phyloP scores from a whole-genome alignment of 2,113 vertebrate species.

The Phalacrocorax brasilianus region DNA sequence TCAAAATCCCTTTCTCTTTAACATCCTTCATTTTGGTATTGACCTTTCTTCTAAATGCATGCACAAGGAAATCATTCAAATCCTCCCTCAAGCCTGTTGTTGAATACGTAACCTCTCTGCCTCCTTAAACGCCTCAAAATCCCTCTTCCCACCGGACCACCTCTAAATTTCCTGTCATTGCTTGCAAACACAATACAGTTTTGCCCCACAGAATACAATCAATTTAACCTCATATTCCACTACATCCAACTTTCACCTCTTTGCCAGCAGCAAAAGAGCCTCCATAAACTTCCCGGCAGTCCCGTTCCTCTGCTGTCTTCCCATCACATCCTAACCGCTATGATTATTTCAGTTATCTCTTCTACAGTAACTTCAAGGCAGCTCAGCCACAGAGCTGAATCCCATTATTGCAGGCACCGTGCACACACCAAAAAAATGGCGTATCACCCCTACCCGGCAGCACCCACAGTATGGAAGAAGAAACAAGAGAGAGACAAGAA shows the following conservation, averaged over 20 bases:
- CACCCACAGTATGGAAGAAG: not conserved
- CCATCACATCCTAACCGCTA: not conserved
- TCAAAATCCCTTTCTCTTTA: not conserved
- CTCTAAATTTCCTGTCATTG: not conserved
- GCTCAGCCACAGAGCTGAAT: not conserved
- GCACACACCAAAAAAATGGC: not conserved
- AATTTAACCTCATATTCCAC: not conserved
- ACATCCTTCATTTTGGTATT: not conserved
- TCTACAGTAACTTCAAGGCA: fast-evolving
- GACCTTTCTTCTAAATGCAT: not conserved
- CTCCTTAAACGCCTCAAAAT: not conserved
- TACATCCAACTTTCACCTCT: not conserved
- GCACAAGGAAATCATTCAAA: not conserved
- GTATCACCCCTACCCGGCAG: fast-evolving
- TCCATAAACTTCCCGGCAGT: not conserved
- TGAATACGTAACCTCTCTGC: not conserved
- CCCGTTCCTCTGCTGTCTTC: not conserved
- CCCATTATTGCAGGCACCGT: not conserved
- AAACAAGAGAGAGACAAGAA: not conserved
- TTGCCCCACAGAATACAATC: not conserved
- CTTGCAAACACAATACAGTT: not conserved
- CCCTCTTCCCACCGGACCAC: not conserved
- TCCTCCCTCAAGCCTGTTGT: not conserved
- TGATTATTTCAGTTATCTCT: not conserved
- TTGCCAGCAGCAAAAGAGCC: not conserved